Evolutionary conservation across 2,113 vertebrate species (phyloP).

Genomic region (Dromiciops gliroides): DNA sequence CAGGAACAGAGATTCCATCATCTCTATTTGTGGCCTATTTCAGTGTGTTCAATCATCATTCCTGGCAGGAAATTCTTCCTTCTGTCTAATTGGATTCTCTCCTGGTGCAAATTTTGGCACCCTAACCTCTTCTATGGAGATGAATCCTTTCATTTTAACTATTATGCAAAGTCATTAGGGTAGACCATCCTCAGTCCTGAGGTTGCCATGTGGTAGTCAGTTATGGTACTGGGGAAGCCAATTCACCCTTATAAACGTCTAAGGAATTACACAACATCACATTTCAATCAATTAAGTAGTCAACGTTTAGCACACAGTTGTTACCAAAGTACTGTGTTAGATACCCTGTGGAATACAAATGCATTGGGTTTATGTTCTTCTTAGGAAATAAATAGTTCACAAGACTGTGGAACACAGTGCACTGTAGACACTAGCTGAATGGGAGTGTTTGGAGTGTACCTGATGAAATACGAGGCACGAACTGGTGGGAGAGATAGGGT

Average conservation of each 20-base stretch:
- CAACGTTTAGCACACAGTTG: not conserved
- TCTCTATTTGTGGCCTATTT: conserved; percentile 23
- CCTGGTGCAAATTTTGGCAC: conserved; percentile 28
- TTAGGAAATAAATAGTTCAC: not conserved
- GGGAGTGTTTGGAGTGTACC: not conserved
- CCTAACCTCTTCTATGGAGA: not conserved
- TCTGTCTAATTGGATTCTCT: conserved; percentile 53
- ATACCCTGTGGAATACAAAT: not conserved
- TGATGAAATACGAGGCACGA: not conserved
- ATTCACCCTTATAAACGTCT: not conserved
- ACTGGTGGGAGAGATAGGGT: not conserved
- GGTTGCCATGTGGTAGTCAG: not conserved
- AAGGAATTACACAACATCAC: not conserved
- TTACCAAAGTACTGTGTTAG: not conserved
- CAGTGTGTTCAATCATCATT: conserved; percentile 51
- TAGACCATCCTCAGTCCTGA: not conserved
- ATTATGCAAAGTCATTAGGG: not conserved
- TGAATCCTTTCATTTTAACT: not conserved
- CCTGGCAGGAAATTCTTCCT: conserved; percentile 50
- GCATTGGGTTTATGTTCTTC: not conserved
- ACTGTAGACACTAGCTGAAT: not conserved
- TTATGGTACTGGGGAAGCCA: not conserved
- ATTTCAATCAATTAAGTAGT: not conserved
- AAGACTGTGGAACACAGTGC: not conserved
- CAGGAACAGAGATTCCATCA: conserved; percentile 23